Base-by-base conservation (phyloP, 64 coral and sea anemone species). In the Hydrozoanthus tunicans region DNA sequence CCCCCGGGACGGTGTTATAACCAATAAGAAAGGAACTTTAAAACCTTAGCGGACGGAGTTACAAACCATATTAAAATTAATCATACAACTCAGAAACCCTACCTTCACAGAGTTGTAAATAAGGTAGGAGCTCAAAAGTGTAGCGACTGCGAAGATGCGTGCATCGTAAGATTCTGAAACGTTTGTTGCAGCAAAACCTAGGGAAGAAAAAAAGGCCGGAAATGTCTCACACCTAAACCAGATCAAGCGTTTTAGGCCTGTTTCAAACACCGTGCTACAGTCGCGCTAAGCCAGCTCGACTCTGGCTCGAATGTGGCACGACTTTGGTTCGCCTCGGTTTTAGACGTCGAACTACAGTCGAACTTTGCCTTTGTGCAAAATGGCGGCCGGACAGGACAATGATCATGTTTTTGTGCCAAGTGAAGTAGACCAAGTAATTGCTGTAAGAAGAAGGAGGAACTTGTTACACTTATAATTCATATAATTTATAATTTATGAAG, bases 51-150 rank as follows among this genome's bases (percentile, higher is more conserved):
- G 62, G 62, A 67, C 5, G 11, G 64, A 43, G 32, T 8, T 63
- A n/a, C 61, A 51, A 27, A 10, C 9, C 78, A 58, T 5, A 9
- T 53, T 17, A 1, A 43, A 43, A 43, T 43, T 2, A 12, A 65
- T 6, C 6, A 11, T 9, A 77, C 4, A 51, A 2, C 20, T 0
- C 26, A 73, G 8, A 79, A 6, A 24, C 1, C 24, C 60, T 86
- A 93, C 92, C 92, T 93, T 93, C 5, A 93, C 92, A 13, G 92
- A 93, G 86, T 93, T 93, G 58, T 93, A 93, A 53, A 93, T 71
- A 73, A 93, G 92, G 77, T 90, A 93, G 15, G 92, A 93, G 66
- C 92, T 93, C 1, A 93, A 57, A 90, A 93, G 86, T 26, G 92
- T 93, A 32, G 92, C 86, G 8, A 93, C 92, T 27, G 92, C 92